Evolutionary conservation across 2,888 invertebrate genomes (phyloP), one percentile per base, ranked within the genome.

Genomic region (Pristionchus arcanus): DNA sequence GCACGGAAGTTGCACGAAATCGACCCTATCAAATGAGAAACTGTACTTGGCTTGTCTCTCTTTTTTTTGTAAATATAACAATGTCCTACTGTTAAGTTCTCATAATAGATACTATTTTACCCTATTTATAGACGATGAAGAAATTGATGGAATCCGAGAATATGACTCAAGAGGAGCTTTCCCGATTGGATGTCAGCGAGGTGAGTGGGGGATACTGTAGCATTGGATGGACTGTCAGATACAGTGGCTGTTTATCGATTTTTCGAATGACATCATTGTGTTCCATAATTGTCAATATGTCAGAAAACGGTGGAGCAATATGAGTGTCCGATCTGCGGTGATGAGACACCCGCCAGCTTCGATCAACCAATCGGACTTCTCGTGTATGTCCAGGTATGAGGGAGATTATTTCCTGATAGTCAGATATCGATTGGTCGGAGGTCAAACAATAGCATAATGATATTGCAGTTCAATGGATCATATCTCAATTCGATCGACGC

Each of bases 241-340:
- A n/a, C n/a, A 42, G 42, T 81, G 42, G 2, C 37, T 19, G n/a
- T 28, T 21, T 28, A 83, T 53, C 13, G 85, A 59, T 63, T 63
- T n/a, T 25, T 7, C 63, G 63, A n/a, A 63, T 25, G 25, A 21
- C n/a, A n/a, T 84, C 1, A 53, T 53, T 71, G 16, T 31, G 0
- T 71, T 9, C 16, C 28, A 25, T 15, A 53, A 31, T 83, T 5
- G n/a, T 19, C 25, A 16, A 2, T 28, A 2, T 81, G 85, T 7
- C 71, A 89, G 89, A 89, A 77, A 68, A 31, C 81, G 59, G 90
- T 91, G 19, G 59, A 89, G 28, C 88, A 92, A 37, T 94, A 93
- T 90, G 92, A 94, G 86, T 94, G 94, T 89, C 93, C 94, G 68
- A 94, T 94, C 84, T 94, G 94, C 90, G 92, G 93, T 15, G 93